Evolutionary conservation across 2,113 vertebrate species (phyloP).

Genomic region (Vidua chalybeata): DNA sequence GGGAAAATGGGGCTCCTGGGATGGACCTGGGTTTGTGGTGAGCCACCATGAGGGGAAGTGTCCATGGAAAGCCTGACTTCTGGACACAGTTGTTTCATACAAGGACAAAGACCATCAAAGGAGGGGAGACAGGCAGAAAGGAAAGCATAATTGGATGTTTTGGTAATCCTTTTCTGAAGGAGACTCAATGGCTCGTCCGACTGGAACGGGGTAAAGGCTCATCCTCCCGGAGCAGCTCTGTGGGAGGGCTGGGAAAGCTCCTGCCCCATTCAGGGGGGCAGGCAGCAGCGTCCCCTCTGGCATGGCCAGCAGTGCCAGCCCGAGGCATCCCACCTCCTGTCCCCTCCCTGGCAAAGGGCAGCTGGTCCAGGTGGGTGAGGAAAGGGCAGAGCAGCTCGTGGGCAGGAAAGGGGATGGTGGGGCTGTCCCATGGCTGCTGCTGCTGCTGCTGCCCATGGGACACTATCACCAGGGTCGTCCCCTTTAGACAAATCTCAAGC

Average conservation of each 20-base stretch:
- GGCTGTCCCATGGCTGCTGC: not conserved
- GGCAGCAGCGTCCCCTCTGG: not conserved
- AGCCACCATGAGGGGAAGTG: not conserved
- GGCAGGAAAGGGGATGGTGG: not conserved
- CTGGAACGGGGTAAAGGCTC: not conserved
- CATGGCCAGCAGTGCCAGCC: not conserved
- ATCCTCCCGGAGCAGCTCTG: not conserved
- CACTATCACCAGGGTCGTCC: accelerated
- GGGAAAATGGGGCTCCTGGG: not conserved
- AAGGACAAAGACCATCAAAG: not conserved
- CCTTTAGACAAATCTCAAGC: not conserved
- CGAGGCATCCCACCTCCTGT: not conserved
- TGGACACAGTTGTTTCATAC: not conserved
- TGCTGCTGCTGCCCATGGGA: not conserved
- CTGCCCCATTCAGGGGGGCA: not conserved
- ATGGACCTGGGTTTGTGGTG: not conserved
- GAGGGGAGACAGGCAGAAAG: not conserved
- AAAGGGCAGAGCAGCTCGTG: not conserved
- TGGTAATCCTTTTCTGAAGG: conserved; percentile 42
- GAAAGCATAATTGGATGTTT: not conserved
- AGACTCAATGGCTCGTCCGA: not conserved
- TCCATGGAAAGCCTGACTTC: not conserved
- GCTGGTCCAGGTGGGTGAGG: not conserved
- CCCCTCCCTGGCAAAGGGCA: not conserved
- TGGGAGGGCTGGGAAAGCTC: not conserved